Conservation (phyloP, 2,888 invertebrate genomes). For the Magallana nippona region DNA sequence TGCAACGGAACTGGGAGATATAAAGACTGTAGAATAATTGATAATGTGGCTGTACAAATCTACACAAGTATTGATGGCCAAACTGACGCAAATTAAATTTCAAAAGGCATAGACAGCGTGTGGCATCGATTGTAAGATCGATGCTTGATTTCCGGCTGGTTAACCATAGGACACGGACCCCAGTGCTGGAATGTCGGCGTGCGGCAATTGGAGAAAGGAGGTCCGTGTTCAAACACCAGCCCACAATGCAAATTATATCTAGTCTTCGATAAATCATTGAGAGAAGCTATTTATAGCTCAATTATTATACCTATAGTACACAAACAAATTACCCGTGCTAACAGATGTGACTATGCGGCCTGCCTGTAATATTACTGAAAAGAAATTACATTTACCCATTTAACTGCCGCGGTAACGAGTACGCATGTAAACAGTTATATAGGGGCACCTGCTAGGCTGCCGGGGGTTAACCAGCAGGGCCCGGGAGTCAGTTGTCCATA, state of each 20-base stretch:
- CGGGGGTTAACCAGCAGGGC: too few species aligned
- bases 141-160: conserved; percentile 17
- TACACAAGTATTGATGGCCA: not conserved
- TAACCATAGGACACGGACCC: not conserved
- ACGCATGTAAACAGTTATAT: too few species aligned
- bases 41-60: not conserved
- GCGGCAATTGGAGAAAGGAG: not conserved
- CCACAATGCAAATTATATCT: not conserved
- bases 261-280: not conserved
- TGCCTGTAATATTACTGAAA: too few species aligned
- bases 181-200: not conserved
- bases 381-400: too few species aligned
- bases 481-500: too few species aligned
- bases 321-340: too few species aligned
- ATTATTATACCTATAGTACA: too few species aligned
- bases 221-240: conserved; percentile 1
- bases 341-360: too few species aligned
- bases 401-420: too few species aligned
- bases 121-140: conserved; percentile 14
- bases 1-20: not conserved
- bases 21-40: not conserved
- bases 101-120: conserved; percentile 20
- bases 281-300: not conserved
- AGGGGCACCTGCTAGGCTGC: too few species aligned
- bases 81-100: conserved; percentile 32